phyloP scores from a whole-genome alignment of 2,888 invertebrate species.

The Amblyteles armatorius region DNA sequence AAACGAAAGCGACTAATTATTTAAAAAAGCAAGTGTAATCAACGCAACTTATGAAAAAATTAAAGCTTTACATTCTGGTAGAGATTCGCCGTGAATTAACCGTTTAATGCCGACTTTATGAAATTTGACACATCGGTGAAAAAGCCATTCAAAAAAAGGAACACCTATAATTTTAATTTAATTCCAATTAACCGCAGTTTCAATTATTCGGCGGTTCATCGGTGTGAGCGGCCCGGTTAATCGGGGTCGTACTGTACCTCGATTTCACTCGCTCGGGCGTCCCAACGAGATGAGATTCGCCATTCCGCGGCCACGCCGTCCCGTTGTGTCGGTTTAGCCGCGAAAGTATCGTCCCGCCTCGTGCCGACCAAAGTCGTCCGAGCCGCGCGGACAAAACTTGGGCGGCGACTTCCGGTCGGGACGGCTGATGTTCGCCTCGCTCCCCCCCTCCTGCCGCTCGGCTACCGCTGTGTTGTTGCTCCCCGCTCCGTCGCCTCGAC shows the following conservation, averaged over 20 bases:
- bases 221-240: too few species aligned
- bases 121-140: too few species aligned
- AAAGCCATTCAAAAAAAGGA: too few species aligned
- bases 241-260: background rate
- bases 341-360: conserved; percentile 48
- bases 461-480: conserved; percentile 11
- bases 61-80: too few species aligned
- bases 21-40: too few species aligned
- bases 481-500: conserved; percentile 5
- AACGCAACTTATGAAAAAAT: too few species aligned
- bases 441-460: conserved; percentile 6
- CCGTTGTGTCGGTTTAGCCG: conserved; percentile 51
- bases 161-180: too few species aligned
- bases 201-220: too few species aligned
- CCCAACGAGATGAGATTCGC: conserved; percentile 38
- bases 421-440: conserved; percentile 18
- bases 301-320: conserved; percentile 27
- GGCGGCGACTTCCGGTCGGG: conserved; percentile 43
- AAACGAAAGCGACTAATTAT: too few species aligned
- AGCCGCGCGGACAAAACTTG: conserved; percentile 57
- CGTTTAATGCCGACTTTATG: too few species aligned
- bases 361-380: background rate
- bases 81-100: too few species aligned
- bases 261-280: conserved; percentile 13
- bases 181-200: too few species aligned